Conservation (phyloP, 1,140 invertebrate genomes). For the Halesus radiatus region DNA sequence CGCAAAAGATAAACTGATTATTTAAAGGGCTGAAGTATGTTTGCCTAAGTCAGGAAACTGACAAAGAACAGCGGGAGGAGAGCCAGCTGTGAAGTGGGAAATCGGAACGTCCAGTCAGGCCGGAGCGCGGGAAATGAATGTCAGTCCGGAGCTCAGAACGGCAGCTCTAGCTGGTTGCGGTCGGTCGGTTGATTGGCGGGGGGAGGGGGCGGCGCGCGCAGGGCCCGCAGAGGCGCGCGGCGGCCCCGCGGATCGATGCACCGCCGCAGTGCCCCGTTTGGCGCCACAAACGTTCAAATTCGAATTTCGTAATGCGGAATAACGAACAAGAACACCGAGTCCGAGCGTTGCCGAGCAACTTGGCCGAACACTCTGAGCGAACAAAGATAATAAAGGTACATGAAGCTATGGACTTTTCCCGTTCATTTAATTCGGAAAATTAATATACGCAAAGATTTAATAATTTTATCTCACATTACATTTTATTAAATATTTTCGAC, state of each 20-base stretch:
- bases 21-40: too few relatives aligned
- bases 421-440: too few relatives aligned
- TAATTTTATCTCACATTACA: too few relatives aligned
- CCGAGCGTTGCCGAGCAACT: constrained; percentile 9
- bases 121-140: constrained; percentile 29
- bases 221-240: constrained; percentile 19
- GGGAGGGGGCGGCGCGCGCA: background rate
- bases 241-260: constrained; percentile 34
- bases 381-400: background rate
- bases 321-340: background rate
- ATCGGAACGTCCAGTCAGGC: background rate
- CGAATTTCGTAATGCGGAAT: constrained; percentile 33
- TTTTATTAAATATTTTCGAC: too few relatives aligned
- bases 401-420: background rate
- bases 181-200: background rate
- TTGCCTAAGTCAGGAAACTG: background rate
- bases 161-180: background rate
- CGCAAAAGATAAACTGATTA: background rate
- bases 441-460: too few relatives aligned
- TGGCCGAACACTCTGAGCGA: background rate
- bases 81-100: background rate
- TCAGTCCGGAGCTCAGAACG: background rate
- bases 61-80: background rate
- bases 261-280: constrained; percentile 22
- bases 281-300: constrained; percentile 12